Conservation (phyloP, 2,797 vertebrate species). For the Natrix natrix region DNA sequence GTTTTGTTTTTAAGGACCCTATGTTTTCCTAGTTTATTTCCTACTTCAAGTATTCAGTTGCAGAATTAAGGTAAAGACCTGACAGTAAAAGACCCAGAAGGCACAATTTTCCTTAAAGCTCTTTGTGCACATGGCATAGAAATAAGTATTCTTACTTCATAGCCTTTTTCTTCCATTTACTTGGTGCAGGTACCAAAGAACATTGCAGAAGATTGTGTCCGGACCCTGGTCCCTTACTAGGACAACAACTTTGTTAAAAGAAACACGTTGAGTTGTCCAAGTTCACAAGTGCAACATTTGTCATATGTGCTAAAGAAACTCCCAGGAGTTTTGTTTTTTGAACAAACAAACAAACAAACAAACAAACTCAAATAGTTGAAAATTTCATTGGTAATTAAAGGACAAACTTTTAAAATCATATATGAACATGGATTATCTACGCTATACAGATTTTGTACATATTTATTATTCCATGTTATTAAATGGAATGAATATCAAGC, state of each 20-base stretch:
- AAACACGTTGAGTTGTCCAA: constrained; percentile 67
- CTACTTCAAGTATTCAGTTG: constrained; percentile 97
- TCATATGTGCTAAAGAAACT: constrained; percentile 71
- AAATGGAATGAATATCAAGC: constrained; percentile 66
- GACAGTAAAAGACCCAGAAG: constrained; percentile 79
- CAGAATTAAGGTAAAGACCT: constrained; percentile 83
- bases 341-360: constrained; percentile 39
- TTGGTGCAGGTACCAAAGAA: background rate
- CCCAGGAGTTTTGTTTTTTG: constrained; percentile 68
- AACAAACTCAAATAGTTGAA: constrained; percentile 49
- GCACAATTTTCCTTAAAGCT: background rate
- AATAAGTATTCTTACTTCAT: background rate
- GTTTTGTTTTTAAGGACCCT: constrained; percentile 71
- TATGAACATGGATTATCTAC: constrained; percentile 65
- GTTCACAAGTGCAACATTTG: constrained; percentile 73
- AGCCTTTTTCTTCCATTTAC: background rate
- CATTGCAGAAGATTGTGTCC: constrained; percentile 28
- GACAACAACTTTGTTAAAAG: constrained; percentile 75
- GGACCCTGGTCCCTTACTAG: constrained; percentile 65
- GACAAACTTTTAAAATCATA: constrained; percentile 73
- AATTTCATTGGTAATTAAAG: constrained; percentile 68
- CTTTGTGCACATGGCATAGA: background rate
- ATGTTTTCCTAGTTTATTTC: constrained; percentile 77
- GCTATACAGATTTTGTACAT: constrained; percentile 60
- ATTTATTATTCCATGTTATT: constrained; percentile 64